Base-by-base conservation (phyloP, 2,797 vertebrate species). In the Sphaeramia orbicularis region DNA sequence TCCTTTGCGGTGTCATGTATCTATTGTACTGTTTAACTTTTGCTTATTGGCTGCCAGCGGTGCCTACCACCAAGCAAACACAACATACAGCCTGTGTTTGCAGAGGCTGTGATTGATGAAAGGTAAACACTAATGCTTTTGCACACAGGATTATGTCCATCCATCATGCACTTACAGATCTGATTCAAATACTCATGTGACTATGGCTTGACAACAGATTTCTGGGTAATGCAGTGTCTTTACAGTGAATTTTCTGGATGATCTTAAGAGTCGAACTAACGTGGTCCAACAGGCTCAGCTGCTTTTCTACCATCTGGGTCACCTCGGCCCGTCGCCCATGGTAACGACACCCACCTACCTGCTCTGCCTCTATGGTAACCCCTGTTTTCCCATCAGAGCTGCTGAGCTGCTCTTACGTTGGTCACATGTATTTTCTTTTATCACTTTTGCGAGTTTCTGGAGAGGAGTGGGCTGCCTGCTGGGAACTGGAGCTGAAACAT, bases 241-340 rank as follows among this genome's bases (percentile, higher is more conserved):
- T 13, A 19, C 6, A 16, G 11, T 65, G 21, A 24, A 2, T 50
- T 63, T 38, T 60, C 44, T 59, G 32, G 35, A 41, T 50, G 43
- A 54, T 44, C 57, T 60, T 68, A 16, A 65, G 37, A 57, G 44
- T 83, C 71, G 71, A 65, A 62, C 35, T 57, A 40, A 58, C 57
- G 51, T 15, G 52, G 62, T 57, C 67, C 72, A 67, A 52, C 16
- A 72, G 70, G 52, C 74, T 84, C 75, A 52, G 69, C 75, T 63
- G 75, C 81, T 73, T 69, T 78, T 76, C 27, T 80, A 61, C 63
- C 84, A 81, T 82, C 66, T 86, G 74, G 81, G 86, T 89, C 85
- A 84, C 51, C 51, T 69, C 44, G 10, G 65, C 65, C 77, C 0
- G 74, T 89, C 49, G 50, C 82, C 82, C 79, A 66, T 88, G 71